These are phyloP conservation scores for Solenopsis fugax DNA, from an alignment of 1,140 invertebrate genomes.

Conservation along the genomic window DNA sequence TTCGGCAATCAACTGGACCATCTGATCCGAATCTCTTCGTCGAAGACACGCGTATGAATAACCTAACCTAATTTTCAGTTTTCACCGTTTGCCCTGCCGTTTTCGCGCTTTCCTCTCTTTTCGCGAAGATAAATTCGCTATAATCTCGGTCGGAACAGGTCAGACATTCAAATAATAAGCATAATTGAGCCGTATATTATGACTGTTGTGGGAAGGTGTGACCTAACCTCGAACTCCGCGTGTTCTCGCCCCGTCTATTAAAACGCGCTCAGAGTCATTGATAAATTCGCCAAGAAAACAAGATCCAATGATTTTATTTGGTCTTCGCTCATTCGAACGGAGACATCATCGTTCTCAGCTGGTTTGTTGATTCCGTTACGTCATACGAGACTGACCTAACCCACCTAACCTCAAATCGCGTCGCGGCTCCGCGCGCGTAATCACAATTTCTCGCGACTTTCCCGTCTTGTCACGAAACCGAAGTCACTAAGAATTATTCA, in stretches of 20 bases:
- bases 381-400: neutral
- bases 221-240: neutral
- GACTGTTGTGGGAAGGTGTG: neutral
- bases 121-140: neutral
- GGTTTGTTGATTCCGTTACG: neutral
- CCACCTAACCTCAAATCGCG: neutral
- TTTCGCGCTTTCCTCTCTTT: neutral
- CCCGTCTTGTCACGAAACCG: neutral
- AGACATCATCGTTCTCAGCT: neutral
- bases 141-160: neutral
- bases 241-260: neutral
- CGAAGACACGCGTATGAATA: neutral
- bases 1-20: neutral
- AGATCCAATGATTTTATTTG: neutral
- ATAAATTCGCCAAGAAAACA: neutral
- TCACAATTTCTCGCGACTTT: neutral
- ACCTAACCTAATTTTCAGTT: slow-evolving; percentile 3
- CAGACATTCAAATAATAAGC: too few species aligned
- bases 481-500: neutral
- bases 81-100: neutral
- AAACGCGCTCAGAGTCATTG: neutral
- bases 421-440: neutral
- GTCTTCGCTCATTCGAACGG: neutral
- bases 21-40: neutral
- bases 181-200: neutral